These are phyloP conservation scores for Peromyscus californicus DNA, from an alignment of 2,113 vertebrate genomes.

Conservation along the genomic window DNA sequence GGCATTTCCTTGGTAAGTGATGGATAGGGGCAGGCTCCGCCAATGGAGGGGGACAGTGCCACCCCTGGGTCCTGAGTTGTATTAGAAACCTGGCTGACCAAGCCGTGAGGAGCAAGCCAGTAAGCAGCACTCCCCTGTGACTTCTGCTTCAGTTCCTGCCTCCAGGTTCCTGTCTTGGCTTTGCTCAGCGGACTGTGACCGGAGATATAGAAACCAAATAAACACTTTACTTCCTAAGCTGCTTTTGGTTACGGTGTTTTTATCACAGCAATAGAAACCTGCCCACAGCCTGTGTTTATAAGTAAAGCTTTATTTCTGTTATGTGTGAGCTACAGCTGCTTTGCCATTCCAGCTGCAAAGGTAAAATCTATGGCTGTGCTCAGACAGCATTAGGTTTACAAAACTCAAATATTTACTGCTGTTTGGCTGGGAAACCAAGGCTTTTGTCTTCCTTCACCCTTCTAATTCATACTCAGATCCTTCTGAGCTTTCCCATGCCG, in stretches of 20 bases:
- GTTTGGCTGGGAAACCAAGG: background rate
- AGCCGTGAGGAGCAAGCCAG: background rate
- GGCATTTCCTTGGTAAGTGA: background rate
- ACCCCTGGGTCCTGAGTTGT: background rate
- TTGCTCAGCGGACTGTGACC: background rate
- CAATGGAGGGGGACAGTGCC: background rate
- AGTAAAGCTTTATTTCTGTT: constrained; percentile 24
- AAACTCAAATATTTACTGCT: background rate
- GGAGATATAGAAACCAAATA: background rate
- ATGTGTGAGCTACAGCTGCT: background rate
- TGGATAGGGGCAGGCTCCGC: background rate
- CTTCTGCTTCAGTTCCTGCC: background rate
- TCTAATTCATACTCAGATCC: background rate
- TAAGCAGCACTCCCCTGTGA: background rate
- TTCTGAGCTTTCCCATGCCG: fast-evolving
- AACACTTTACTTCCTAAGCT: background rate
- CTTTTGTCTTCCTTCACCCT: background rate
- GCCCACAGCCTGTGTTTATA: background rate
- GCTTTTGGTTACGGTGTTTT: background rate
- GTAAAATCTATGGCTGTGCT: background rate
- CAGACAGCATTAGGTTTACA: background rate
- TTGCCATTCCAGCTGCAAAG: background rate
- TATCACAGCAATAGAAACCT: background rate
- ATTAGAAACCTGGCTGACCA: background rate
- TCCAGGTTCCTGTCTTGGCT: background rate